Percentiles rank a stretch among this genome's conserved stretches.
phyloP scores from a whole-genome alignment of 2,888 invertebrate species.

The Drosophila neutralis region DNA sequence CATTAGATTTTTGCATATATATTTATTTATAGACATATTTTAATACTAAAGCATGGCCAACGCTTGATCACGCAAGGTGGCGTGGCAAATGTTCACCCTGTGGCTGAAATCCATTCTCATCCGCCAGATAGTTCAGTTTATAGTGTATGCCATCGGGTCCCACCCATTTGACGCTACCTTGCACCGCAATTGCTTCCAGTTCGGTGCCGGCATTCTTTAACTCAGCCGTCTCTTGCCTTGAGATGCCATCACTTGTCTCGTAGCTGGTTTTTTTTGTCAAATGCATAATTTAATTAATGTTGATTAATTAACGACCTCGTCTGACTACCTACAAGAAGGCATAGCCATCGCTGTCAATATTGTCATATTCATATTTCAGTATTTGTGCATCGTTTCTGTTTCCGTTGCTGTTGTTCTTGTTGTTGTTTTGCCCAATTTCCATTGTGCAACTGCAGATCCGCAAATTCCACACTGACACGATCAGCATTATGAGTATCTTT shows the following conservation, averaged over 20 bases:
- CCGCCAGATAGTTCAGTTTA: constrained; percentile 85
- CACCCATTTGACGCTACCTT: constrained; percentile 86
- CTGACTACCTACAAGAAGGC: constrained; percentile 86
- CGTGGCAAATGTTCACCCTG: constrained; percentile 77
- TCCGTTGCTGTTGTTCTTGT: constrained; percentile 4
- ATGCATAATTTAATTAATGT: not conserved
- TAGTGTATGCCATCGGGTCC: constrained; percentile 86
- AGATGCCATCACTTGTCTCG: constrained; percentile 83
- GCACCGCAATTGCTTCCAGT: constrained; percentile 80
- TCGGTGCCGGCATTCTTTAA: constrained; percentile 78
- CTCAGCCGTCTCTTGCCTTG: constrained; percentile 81
- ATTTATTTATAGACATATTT: constrained; percentile 2
- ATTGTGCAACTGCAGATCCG: not conserved
- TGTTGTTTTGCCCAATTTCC: not conserved
- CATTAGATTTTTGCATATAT: constrained; percentile 11
- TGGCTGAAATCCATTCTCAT: constrained; percentile 80
- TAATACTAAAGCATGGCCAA: constrained; percentile 9
- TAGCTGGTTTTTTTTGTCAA: constrained; percentile 63
- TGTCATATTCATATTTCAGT: constrained; percentile 84
- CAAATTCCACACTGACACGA: constrained; percentile 1
- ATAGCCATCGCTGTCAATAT: constrained; percentile 87
- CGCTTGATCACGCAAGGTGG: constrained; percentile 46
- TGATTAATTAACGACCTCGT: not conserved
- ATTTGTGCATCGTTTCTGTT: constrained; percentile 55
- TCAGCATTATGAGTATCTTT: constrained; percentile 18